Evolutionary conservation across 2,888 invertebrate species (phyloP).

Genomic region (Drosophila neoperkinsi): DNA sequence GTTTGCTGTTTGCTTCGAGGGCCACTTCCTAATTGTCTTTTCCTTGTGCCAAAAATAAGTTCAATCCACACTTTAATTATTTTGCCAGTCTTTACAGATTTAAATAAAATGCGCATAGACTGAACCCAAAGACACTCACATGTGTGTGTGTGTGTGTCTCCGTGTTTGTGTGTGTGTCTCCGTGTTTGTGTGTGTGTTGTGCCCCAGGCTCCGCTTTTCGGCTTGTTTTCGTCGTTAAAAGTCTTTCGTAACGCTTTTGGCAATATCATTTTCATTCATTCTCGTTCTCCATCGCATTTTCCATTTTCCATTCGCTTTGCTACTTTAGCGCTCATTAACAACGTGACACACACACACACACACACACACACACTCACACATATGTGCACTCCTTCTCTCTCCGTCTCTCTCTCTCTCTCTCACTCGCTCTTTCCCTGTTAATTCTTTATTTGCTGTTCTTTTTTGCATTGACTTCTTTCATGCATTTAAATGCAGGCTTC

Average conservation of each 20-base stretch:
- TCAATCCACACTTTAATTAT: conserved; percentile 79
- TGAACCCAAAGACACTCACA: conserved; percentile 5
- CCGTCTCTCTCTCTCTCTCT: conserved; percentile 3
- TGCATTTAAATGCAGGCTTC: conserved; percentile 42
- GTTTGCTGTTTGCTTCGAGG: conserved; percentile 32
- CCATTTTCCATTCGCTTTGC: conserved; percentile 42
- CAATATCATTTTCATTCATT: conserved; percentile 57
- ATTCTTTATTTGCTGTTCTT: conserved; percentile 36
- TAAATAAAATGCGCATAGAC: conserved; percentile 67
- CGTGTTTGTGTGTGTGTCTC: not conserved
- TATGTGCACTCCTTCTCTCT: conserved; percentile 8
- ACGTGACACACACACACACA: conserved; percentile 46
- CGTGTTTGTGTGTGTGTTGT: not conserved
- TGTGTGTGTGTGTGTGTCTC: conserved; percentile 4
- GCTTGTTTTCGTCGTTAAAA: conserved; percentile 68
- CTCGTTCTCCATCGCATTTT: conserved; percentile 37
- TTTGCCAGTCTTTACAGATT: conserved; percentile 65
- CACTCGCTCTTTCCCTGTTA: conserved; percentile 10
- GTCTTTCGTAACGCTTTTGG: conserved; percentile 63
- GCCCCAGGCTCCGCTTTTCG: conserved; percentile 6
- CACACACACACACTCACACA: conserved; percentile 15
- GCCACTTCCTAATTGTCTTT: conserved; percentile 78
- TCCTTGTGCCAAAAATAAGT: conserved; percentile 52
- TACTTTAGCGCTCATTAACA: conserved; percentile 56
- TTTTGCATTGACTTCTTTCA: conserved; percentile 39